Evolutionary conservation across 2,113 vertebrate species (phyloP).

Genomic region (Marmota monax): DNA sequence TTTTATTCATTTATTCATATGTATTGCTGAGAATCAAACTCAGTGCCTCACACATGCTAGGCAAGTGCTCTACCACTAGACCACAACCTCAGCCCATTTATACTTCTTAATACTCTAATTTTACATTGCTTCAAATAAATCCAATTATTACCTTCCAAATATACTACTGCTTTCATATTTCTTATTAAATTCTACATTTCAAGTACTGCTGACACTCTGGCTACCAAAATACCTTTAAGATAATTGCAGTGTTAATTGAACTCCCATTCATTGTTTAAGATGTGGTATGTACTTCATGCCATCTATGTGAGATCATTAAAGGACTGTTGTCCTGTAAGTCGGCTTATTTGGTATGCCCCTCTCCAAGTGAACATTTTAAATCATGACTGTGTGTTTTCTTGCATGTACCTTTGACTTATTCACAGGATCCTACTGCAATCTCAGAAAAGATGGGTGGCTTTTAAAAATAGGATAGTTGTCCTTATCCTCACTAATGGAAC

Average conservation of each 20-base stretch:
- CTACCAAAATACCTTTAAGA: slow-evolving; percentile 35
- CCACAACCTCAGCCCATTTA: neutral
- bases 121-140: neutral
- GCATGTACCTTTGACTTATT: neutral
- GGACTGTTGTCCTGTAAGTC: neutral
- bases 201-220: slow-evolving; percentile 13
- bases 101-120: slow-evolving; percentile 1
- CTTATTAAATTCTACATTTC: slow-evolving; percentile 42
- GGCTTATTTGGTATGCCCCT: neutral
- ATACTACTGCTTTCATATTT: slow-evolving; percentile 7
- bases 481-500: slow-evolving; percentile 4
- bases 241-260: neutral
- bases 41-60: too few relatives aligned
- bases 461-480: neutral
- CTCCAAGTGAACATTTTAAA: neutral
- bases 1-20: too few relatives aligned
- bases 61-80: too few relatives aligned
- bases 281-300: neutral
- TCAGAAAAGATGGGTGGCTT: neutral
- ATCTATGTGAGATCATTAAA: neutral
- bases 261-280: neutral
- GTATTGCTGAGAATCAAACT: too few relatives aligned
- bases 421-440: neutral
- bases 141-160: neutral
- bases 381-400: neutral